These are phyloP conservation scores for Heteronetta atricapilla DNA, from an alignment of 2,113 vertebrate genomes.

Conservation along the genomic window DNA sequence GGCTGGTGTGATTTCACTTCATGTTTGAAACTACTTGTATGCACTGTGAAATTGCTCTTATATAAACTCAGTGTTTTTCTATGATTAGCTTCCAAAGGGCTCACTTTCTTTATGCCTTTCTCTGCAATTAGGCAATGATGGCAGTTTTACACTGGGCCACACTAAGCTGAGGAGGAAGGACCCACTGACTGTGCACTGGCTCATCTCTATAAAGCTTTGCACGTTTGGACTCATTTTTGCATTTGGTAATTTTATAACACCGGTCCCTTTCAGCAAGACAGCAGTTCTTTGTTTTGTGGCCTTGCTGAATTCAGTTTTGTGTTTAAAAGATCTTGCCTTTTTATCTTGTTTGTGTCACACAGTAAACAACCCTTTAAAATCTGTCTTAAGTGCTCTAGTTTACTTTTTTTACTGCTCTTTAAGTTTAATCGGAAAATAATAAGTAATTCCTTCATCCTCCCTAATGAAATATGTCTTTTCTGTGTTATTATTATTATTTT, in stretches of 20 bases:
- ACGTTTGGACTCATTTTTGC: not conserved
- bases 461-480: constrained; percentile 17
- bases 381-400: constrained; percentile 34
- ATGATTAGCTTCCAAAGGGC: not conserved
- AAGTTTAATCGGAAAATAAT: constrained; percentile 46
- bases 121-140: not conserved
- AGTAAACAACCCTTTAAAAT: constrained; percentile 51
- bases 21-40: constrained; percentile 53
- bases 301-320: not conserved
- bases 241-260: not conserved
- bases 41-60: constrained; percentile 56
- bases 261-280: not conserved
- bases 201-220: not conserved
- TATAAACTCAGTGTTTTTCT: not conserved
- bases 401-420: constrained; percentile 25
- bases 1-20: constrained; percentile 71
- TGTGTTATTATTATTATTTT: not conserved
- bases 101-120: not conserved
- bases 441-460: constrained; percentile 14
- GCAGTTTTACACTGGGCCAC: not conserved
- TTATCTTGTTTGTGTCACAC: constrained; percentile 60
- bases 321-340: constrained; percentile 51
- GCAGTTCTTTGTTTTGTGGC: not conserved
- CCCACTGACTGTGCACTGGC: not conserved
- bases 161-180: not conserved